These are phyloP conservation scores for Drosophila pseudoobscura DNA, from an alignment of 1,140 invertebrate genomes.

Conservation along the genomic window DNA sequence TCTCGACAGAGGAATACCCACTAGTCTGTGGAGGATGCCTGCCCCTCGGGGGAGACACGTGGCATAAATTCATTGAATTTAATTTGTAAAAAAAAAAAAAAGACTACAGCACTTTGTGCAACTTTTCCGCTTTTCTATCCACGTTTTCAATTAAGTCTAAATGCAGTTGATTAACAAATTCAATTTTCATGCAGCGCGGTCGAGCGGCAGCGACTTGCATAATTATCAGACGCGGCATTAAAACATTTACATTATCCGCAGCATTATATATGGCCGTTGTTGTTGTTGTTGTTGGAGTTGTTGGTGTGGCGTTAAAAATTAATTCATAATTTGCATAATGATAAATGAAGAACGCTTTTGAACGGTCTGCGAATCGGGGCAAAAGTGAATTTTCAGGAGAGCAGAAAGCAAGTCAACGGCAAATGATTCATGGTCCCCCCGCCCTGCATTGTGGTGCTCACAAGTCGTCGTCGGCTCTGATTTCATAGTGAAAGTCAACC, in stretches of 20 bases:
- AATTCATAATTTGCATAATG: slow-evolving; percentile 75
- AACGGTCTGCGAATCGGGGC: slow-evolving; percentile 45
- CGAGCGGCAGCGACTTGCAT: slow-evolving; percentile 35
- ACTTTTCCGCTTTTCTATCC: not conserved
- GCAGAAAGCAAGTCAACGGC: slow-evolving; percentile 43
- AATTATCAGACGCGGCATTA: slow-evolving; percentile 51
- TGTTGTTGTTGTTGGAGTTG: slow-evolving; percentile 14
- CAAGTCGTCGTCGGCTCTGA: slow-evolving; percentile 43
- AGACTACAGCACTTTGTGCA: slow-evolving; percentile 14
- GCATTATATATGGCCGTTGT: slow-evolving; percentile 1
- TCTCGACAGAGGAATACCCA: too few relatives aligned
- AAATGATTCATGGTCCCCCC: slow-evolving; percentile 71
- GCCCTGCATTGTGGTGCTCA: slow-evolving; percentile 26
- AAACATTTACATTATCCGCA: slow-evolving; percentile 51
- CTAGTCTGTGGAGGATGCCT: too few relatives aligned
- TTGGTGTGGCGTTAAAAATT: slow-evolving; percentile 44
- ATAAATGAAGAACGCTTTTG: slow-evolving; percentile 53
- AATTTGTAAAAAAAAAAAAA: slow-evolving; percentile 1
- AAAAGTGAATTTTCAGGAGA: slow-evolving; percentile 46
- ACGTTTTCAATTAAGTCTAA: slow-evolving; percentile 64
- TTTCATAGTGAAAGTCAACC: slow-evolving; percentile 75
- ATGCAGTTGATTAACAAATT: slow-evolving; percentile 74
- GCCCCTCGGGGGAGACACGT: not conserved
- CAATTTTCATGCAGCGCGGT: slow-evolving; percentile 49
- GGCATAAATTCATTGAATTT: slow-evolving; percentile 36